phyloP scores from a whole-genome alignment of 2,888 invertebrate species.

The Physocephala rufipes region DNA sequence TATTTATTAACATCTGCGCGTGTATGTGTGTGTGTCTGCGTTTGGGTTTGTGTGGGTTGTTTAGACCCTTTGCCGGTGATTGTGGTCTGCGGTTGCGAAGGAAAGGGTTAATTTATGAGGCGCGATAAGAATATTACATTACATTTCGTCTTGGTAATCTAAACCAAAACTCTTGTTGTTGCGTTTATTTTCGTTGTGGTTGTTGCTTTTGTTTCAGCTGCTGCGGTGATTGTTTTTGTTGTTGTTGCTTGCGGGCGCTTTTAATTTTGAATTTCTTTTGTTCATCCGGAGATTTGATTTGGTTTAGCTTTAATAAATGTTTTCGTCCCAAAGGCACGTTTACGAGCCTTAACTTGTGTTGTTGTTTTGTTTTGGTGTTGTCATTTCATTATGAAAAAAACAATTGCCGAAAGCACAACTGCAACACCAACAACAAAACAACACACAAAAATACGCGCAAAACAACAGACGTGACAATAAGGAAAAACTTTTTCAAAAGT shows the following conservation, averaged over 20 bases:
- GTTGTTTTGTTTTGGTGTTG: constrained; percentile 17
- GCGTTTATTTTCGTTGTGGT: constrained; percentile 13
- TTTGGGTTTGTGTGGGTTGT: constrained; percentile 5
- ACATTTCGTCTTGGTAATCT: constrained; percentile 44
- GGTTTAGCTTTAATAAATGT: constrained; percentile 18
- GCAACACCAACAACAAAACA: background rate
- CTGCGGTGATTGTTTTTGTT: background rate
- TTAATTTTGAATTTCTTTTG: constrained; percentile 22
- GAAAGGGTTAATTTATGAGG: constrained; percentile 60
- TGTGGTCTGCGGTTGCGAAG: constrained; percentile 35
- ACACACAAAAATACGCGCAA: no score
- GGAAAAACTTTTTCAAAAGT: no score
- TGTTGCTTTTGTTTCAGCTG: background rate
- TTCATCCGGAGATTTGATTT: background rate
- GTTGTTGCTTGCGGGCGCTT: constrained; percentile 16
- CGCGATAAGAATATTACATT: constrained; percentile 57
- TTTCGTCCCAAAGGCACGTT: constrained; percentile 19
- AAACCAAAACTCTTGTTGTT: no score
- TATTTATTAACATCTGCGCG: no score
- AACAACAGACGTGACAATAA: background rate
- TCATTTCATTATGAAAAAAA: background rate
- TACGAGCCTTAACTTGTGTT: constrained; percentile 12
- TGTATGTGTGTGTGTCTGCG: background rate
- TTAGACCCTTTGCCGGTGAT: constrained; percentile 16
- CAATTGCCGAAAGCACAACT: background rate